Conservation (phyloP, 1,140 invertebrate genomes). For the Drosophila nigromelanica region DNA sequence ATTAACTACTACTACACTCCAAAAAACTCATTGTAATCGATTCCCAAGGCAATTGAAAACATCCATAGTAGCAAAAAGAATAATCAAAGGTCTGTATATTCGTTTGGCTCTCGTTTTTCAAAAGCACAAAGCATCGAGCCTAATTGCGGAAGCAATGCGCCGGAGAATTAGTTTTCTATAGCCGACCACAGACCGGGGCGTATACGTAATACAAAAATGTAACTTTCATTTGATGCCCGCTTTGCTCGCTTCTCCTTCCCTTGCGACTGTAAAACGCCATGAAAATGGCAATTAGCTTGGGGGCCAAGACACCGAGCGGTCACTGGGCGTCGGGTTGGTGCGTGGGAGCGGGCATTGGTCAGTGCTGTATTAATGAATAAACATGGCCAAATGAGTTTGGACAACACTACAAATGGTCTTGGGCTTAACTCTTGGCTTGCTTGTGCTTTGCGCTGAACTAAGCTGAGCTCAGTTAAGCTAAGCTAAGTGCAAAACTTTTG, state of each 20-base stretch:
- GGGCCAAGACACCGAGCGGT: constrained; percentile 45
- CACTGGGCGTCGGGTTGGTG: not conserved
- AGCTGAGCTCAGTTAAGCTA: constrained; percentile 1
- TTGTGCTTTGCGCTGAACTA: constrained; percentile 5
- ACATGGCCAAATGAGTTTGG: constrained; percentile 75
- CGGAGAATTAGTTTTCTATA: constrained; percentile 66
- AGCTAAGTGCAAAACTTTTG: constrained; percentile 56
- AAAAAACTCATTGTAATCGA: constrained; percentile 23
- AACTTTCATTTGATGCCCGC: constrained; percentile 50
- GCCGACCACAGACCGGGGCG: constrained; percentile 21
- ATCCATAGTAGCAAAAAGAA: constrained; percentile 44
- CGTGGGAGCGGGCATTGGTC: constrained; percentile 22
- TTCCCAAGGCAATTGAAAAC: constrained; percentile 10
- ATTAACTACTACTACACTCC: not conserved
- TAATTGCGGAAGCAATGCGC: constrained; percentile 79
- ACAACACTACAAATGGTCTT: constrained; percentile 66
- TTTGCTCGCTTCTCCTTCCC: not conserved
- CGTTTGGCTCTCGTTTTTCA: constrained; percentile 37
- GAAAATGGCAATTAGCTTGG: constrained; percentile 74
- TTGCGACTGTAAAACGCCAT: constrained; percentile 56
- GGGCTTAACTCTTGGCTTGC: constrained; percentile 37
- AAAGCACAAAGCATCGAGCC: constrained; percentile 60
- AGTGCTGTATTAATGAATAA: constrained; percentile 80
- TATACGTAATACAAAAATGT: constrained; percentile 52
- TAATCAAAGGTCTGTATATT: constrained; percentile 37